A percentile compares a stretch with the other conserved stretches of the same genome.
phyloP scores from a whole-genome alignment of 2,888 invertebrate genomes.

The Ceriagrion tenellum region DNA sequence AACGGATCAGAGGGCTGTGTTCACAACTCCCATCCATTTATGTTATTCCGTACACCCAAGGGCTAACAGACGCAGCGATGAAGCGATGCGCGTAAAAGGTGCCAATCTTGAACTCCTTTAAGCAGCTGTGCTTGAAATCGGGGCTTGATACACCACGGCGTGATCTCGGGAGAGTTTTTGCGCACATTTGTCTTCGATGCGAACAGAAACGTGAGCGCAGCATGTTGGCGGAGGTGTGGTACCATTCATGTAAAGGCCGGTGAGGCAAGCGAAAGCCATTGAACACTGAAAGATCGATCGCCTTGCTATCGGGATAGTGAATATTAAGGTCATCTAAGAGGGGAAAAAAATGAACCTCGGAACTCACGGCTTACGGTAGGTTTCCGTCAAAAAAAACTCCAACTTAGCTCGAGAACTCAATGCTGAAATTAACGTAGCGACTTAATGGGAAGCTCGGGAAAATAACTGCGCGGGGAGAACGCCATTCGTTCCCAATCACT shows the following conservation, averaged over 20 bases:
- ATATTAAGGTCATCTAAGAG: not conserved
- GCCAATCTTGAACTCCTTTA: not conserved
- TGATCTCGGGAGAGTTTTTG: not conserved
- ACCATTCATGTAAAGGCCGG: not conserved
- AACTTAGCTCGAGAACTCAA: too few species aligned
- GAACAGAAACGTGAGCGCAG: not conserved
- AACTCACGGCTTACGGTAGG: not conserved
- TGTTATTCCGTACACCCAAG: not conserved
- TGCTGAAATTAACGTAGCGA: too few species aligned
- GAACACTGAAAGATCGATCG: not conserved
- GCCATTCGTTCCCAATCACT: too few species aligned
- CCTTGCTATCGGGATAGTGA: not conserved
- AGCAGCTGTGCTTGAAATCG: not conserved
- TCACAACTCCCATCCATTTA: not conserved
- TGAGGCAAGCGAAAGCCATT: not conserved
- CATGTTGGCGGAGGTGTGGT: not conserved
- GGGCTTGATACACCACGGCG: not conserved
- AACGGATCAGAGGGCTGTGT: not conserved
- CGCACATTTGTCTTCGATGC: not conserved
- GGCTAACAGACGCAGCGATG: not conserved
- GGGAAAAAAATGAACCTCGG: not conserved
- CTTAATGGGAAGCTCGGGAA: too few species aligned
- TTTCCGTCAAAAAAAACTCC: too few species aligned
- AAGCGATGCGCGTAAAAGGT: not conserved
- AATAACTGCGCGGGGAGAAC: too few species aligned